These are phyloP conservation scores for Xerus rutilus DNA, from an alignment of 2,797 vertebrate genomes.

Conservation along the genomic window DNA sequence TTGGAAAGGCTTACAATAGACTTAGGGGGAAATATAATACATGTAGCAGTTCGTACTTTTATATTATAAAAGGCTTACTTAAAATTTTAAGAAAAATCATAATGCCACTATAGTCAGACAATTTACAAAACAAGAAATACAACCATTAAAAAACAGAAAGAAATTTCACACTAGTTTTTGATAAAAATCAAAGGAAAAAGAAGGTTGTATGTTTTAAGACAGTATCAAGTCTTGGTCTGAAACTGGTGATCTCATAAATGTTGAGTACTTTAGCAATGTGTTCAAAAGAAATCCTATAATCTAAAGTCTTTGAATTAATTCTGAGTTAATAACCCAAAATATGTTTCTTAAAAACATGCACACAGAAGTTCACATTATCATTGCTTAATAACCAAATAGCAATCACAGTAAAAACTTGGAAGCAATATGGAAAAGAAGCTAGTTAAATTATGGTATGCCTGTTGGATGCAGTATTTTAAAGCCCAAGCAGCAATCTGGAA, in stretches of 20 bases:
- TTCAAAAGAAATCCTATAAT: not conserved
- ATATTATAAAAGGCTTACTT: slow-evolving; percentile 13
- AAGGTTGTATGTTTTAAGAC: not conserved
- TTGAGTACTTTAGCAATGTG: not conserved
- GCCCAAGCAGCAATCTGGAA: not conserved
- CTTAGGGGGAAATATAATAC: not conserved
- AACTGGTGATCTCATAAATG: not conserved
- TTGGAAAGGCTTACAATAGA: not conserved
- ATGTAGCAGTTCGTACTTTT: slow-evolving; percentile 28
- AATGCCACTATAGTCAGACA: not conserved
- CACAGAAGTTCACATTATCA: not conserved
- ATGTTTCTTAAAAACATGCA: not conserved
- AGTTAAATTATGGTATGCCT: not conserved
- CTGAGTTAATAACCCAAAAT: not conserved
- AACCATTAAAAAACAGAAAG: not conserved
- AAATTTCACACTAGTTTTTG: not conserved
- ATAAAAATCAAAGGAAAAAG: not conserved
- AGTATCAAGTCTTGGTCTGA: not conserved
- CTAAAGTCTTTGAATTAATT: slow-evolving; percentile 51
- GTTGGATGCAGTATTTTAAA: not conserved
- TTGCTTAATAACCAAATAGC: slow-evolving; percentile 20
- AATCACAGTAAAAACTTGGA: not conserved
- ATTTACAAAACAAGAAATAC: slow-evolving; percentile 8
- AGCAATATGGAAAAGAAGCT: not conserved
- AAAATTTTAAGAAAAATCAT: not conserved